Percentiles rank a stretch among this genome's conserved stretches.
Evolutionary conservation across 2,797 vertebrate species (phyloP).

Genomic region (Xyrichtys novacula): DNA sequence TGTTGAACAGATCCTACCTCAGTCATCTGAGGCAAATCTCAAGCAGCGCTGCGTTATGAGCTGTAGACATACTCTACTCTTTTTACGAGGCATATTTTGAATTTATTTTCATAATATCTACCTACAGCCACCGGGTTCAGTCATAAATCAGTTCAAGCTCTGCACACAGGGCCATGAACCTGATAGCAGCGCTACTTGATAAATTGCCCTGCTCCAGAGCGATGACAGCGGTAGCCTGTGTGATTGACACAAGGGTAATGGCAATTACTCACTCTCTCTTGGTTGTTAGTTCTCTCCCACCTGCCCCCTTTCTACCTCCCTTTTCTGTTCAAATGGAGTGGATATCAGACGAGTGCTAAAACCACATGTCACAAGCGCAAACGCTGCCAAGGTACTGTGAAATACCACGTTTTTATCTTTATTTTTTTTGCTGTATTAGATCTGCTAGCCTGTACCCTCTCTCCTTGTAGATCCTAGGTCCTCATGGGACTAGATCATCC

Average conservation of each 20-base stretch:
- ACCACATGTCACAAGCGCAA: conserved; percentile 97
- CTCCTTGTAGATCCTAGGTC: conserved; percentile 69
- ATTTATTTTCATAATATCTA: conserved; percentile 6
- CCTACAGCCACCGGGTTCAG: conserved; percentile 10
- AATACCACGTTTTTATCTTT: conserved; percentile 57
- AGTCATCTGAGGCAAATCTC: conserved; percentile 53
- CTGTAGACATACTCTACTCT: not conserved
- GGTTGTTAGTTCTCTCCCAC: conserved; percentile 98
- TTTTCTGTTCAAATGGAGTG: conserved; percentile 99
- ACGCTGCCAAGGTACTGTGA: conserved; percentile 98
- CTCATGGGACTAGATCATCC: conserved; percentile 58
- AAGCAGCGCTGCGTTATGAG: conserved; percentile 56
- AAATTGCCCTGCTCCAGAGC: conserved; percentile 39
- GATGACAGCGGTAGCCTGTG: conserved; percentile 66
- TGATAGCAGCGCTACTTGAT: conserved; percentile 64
- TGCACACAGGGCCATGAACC: conserved; percentile 25
- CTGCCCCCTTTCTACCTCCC: conserved; percentile 98
- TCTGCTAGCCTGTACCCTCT: conserved; percentile 63
- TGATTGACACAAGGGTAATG: conserved; percentile 51
- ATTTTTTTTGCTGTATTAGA: conserved; percentile 56
- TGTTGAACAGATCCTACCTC: conserved; percentile 48
- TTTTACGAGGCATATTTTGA: not conserved
- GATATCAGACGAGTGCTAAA: conserved; percentile 96
- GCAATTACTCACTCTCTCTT: conserved; percentile 91
- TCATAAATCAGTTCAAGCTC: conserved; percentile 7